Percentiles rank a stretch among this genome's conserved stretches.
These are phyloP conservation scores for Chymomyza costata DNA, from an alignment of 1,140 invertebrate species.

Conservation along the genomic window DNA sequence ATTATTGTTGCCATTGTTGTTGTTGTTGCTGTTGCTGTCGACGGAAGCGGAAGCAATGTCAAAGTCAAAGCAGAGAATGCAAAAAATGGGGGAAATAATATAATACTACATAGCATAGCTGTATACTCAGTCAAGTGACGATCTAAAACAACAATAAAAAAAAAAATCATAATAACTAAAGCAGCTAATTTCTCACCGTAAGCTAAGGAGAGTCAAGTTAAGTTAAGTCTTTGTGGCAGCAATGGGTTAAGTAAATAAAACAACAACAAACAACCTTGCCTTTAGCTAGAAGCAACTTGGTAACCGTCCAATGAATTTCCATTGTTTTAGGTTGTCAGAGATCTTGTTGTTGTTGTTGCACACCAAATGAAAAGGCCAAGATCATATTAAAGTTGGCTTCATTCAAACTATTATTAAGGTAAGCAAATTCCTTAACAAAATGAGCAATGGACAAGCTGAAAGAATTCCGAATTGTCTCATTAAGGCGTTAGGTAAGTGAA, in stretches of 20 bases:
- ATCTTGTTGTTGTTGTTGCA: slow-evolving; percentile 27
- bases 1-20: slow-evolving; percentile 19
- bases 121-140: slow-evolving; percentile 67
- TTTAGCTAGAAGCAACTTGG: slow-evolving; percentile 53
- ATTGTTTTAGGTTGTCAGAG: slow-evolving; percentile 48
- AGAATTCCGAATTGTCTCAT: no score
- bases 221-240: no score
- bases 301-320: slow-evolving; percentile 63
- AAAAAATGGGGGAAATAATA: slow-evolving; percentile 19
- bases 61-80: not conserved
- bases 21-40: slow-evolving; percentile 13
- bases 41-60: slow-evolving; percentile 62
- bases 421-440: no score
- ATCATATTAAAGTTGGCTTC: slow-evolving; percentile 66
- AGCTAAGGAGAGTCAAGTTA: slow-evolving; percentile 20
- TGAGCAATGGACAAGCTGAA: no score
- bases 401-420: no score
- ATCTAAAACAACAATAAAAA: slow-evolving; percentile 15
- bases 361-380: slow-evolving; percentile 68
- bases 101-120: slow-evolving; percentile 43
- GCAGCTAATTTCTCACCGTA: slow-evolving; percentile 66
- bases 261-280: slow-evolving; percentile 46
- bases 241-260: slow-evolving; percentile 7
- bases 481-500: no score
- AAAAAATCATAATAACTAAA: slow-evolving; percentile 65